Conservation (phyloP, 92 coral and sea anemone genomes). For the Actinernus sp. region DNA sequence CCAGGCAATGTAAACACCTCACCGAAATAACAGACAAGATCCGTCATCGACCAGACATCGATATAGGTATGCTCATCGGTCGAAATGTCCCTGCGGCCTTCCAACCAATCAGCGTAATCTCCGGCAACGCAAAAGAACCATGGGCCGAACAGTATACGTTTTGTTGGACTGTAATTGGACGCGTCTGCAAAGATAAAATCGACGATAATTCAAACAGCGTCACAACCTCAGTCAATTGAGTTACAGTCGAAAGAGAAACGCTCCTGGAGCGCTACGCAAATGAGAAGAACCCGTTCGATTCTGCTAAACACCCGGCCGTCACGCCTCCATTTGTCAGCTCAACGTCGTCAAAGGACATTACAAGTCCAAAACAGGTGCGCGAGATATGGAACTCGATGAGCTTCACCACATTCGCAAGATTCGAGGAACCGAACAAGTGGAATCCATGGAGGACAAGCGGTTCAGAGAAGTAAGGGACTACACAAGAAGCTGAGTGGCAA, state of each 20-base stretch:
- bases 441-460: constrained; percentile 43
- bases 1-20: constrained; percentile 46
- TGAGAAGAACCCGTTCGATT: not conserved
- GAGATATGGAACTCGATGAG: constrained; percentile 67
- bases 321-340: constrained; percentile 9
- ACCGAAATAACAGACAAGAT: constrained; percentile 24
- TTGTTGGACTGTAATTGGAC: too few species aligned
- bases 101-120: too few species aligned
- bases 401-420: constrained; percentile 24
- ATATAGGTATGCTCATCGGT: too few species aligned
- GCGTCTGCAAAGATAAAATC: constrained; percentile 11
- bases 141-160: too few species aligned
- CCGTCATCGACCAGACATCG: too few species aligned
- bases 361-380: constrained; percentile 30
- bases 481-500: constrained; percentile 34
- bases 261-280: constrained; percentile 26
- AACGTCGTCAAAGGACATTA: constrained; percentile 14
- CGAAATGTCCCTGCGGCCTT: too few species aligned
- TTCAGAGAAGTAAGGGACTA: constrained; percentile 13
- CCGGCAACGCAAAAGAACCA: too few species aligned
- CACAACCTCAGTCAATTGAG: constrained; percentile 26
- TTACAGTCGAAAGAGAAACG: constrained; percentile 43
- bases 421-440: constrained; percentile 40
- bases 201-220: not conserved
- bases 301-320: constrained; percentile 2